phyloP scores from a whole-genome alignment of 2,888 invertebrate genomes.

The Ophion slaviceki region DNA sequence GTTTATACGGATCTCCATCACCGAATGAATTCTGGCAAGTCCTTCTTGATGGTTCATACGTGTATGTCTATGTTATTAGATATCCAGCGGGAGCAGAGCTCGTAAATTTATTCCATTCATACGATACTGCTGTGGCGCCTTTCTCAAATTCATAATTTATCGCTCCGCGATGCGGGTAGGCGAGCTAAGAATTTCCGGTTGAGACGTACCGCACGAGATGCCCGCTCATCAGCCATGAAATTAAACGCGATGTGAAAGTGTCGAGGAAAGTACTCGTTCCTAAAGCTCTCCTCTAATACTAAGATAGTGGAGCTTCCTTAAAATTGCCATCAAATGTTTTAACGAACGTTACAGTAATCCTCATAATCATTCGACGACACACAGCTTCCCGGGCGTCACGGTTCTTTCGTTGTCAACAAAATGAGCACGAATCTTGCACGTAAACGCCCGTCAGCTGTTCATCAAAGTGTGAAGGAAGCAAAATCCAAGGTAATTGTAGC shows the following conservation, averaged over 20 bases:
- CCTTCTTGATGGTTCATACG: conserved; percentile 2
- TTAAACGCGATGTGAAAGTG: conserved; percentile 25
- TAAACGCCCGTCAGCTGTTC: too few relatives aligned
- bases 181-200: conserved; percentile 61
- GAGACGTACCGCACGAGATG: conserved; percentile 4
- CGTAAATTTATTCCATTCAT: conserved; percentile 26
- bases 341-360: background rate
- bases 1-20: conserved; percentile 57
- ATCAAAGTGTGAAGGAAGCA: too few relatives aligned
- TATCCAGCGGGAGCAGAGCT: conserved; percentile 8
- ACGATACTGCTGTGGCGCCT: conserved; percentile 43
- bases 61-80: background rate
- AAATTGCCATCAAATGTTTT: conserved; percentile 2
- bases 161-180: conserved; percentile 52
- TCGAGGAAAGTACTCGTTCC: background rate
- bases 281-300: background rate
- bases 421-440: too few relatives aligned
- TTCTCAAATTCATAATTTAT: conserved; percentile 61
- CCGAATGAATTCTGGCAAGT: conserved; percentile 42
- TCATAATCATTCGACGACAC: background rate
- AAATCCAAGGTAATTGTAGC: too few relatives aligned
- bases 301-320: background rate
- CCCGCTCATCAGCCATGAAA: conserved; percentile 28
- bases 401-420: background rate
- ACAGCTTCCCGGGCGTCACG: background rate